phyloP scores from a whole-genome alignment of 2,797 vertebrate species.

The Danio albolineatus region DNA sequence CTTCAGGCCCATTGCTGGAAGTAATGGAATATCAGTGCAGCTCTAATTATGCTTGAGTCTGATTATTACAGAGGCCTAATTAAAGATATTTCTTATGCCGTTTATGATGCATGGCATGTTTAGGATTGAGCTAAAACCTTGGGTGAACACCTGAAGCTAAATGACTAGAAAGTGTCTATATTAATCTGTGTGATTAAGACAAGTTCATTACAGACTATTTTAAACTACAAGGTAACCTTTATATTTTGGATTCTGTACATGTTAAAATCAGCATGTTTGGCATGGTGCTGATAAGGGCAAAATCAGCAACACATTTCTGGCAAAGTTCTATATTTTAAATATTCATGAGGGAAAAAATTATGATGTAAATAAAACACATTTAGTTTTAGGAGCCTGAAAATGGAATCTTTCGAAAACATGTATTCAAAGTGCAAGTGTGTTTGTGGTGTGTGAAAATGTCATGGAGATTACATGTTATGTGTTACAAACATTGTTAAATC shows the following conservation, averaged over 20 bases:
- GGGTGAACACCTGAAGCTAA: slow-evolving; percentile 19
- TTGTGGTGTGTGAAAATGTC: no score
- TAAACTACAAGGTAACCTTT: neutral
- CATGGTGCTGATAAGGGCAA: no score
- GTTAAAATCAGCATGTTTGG: neutral
- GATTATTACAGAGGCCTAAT: slow-evolving; percentile 53
- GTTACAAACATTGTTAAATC: no score
- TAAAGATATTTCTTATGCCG: slow-evolving; percentile 42
- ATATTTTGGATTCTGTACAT: neutral
- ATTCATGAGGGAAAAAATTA: no score
- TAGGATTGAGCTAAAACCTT: slow-evolving; percentile 38
- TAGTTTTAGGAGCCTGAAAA: no score
- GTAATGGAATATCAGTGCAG: slow-evolving; percentile 49
- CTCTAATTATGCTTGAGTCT: slow-evolving; percentile 53
- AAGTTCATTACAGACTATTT: neutral
- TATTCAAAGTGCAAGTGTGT: no score
- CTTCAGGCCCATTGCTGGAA: slow-evolving; percentile 45
- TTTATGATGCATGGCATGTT: slow-evolving; percentile 34
- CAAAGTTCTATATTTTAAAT: no score
- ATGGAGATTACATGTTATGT: no score
- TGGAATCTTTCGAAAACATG: no score
- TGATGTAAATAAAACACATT: no score
- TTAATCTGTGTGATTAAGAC: neutral
- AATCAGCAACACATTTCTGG: neutral
- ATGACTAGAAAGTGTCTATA: slow-evolving; percentile 1